Percentiles rank a stretch among this genome's conserved stretches.
phyloP scores from a whole-genome alignment of 2,888 invertebrate genomes.

The Mesorhabditis belari region DNA sequence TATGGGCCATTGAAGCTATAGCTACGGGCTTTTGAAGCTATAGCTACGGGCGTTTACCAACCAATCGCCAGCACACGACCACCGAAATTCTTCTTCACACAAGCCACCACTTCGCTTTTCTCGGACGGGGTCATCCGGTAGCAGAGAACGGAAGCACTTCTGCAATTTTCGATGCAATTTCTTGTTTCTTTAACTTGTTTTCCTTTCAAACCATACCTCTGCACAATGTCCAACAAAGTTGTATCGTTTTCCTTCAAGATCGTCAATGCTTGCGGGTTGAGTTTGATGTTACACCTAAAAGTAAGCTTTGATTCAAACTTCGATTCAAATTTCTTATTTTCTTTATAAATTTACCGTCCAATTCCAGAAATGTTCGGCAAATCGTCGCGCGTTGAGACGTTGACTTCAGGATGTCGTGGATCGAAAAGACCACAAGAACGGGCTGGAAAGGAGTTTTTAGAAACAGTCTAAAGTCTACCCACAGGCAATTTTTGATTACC shows the following conservation, averaged over 20 bases:
- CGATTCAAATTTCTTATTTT: neutral
- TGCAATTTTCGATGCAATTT: neutral
- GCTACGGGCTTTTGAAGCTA: neutral
- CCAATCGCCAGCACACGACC: neutral
- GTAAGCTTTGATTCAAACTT: neutral
- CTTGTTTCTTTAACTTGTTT: too few relatives aligned
- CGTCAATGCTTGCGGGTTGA: neutral
- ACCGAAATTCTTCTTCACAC: neutral
- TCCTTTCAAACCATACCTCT: neutral
- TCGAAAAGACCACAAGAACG: neutral
- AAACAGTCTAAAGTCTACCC: conserved; percentile 27
- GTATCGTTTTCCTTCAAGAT: neutral
- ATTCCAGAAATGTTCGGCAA: neutral
- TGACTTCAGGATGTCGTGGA: neutral
- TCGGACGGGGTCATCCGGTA: conserved; percentile 86
- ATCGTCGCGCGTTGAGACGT: neutral
- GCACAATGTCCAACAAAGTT: neutral
- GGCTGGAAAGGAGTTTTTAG: conserved; percentile 24
- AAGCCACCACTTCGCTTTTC: conserved; percentile 54
- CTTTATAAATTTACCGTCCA: neutral
- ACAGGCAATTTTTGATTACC: conserved; percentile 67
- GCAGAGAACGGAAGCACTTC: conserved; percentile 81
- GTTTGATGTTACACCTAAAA: conserved; percentile 10
- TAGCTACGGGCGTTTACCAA: too few relatives aligned
- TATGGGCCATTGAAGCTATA: neutral